These are phyloP conservation scores for Drosophila testacea DNA, from an alignment of 2,888 invertebrate genomes.

Conservation along the genomic window DNA sequence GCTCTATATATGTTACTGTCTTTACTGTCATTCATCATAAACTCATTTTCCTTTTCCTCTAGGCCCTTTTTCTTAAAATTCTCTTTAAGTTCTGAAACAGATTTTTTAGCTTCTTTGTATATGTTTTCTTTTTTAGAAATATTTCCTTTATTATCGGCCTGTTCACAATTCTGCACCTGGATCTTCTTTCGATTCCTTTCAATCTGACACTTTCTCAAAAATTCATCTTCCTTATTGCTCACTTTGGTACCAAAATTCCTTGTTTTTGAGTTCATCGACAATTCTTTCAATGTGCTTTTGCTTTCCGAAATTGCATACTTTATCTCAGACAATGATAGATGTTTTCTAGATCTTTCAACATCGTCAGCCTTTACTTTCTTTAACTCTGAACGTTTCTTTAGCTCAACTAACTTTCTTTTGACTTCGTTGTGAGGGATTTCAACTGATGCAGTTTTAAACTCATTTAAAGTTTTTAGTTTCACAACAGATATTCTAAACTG, in stretches of 20 bases:
- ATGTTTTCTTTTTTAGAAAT: background rate
- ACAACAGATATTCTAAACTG: background rate
- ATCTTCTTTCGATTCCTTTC: background rate
- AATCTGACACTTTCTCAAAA: constrained; percentile 1
- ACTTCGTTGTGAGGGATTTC: background rate
- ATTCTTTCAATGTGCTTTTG: background rate
- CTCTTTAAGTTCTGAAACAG: background rate
- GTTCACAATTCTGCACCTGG: background rate
- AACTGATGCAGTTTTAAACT: background rate
- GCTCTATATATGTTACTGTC: background rate
- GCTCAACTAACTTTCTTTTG: background rate
- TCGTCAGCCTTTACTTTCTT: background rate
- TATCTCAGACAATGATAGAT: background rate
- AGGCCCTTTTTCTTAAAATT: background rate
- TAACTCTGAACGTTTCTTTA: background rate
- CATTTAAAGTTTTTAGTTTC: background rate
- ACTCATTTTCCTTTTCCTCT: background rate
- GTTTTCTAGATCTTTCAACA: background rate
- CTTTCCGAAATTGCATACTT: background rate
- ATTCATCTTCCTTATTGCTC: background rate
- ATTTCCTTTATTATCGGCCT: background rate
- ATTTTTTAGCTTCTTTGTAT: background rate
- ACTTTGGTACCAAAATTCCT: background rate
- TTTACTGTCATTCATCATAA: background rate
- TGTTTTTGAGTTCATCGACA: background rate